Evolutionary conservation across 2,113 vertebrate species (phyloP).

Genomic region (Hippopotamus amphibius): DNA sequence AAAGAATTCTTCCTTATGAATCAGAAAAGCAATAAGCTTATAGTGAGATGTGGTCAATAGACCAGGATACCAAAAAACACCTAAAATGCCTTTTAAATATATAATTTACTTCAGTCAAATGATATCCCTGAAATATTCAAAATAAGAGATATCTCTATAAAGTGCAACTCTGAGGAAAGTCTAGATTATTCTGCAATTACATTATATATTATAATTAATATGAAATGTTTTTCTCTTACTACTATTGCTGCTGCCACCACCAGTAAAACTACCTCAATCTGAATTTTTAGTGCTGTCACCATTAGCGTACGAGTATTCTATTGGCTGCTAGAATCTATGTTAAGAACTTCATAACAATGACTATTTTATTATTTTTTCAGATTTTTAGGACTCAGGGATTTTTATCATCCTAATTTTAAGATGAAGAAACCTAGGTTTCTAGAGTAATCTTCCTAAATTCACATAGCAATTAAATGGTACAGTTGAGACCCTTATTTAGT

Average conservation of each 20-base stretch:
- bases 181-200: background rate
- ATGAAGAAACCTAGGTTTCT: background rate
- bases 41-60: background rate
- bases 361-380: background rate
- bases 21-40: background rate
- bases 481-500: background rate
- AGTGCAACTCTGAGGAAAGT: background rate
- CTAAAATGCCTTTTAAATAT: background rate
- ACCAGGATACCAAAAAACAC: background rate
- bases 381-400: background rate
- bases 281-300: background rate
- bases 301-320: background rate
- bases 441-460: background rate
- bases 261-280: background rate
- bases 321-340: background rate
- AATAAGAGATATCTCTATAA: background rate
- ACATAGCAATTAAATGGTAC: background rate
- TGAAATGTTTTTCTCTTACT: background rate
- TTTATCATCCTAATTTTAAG: background rate
- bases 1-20: background rate
- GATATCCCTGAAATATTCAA: background rate
- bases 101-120: background rate
- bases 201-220: background rate
- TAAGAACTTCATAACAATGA: rapidly evolving
- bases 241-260: background rate